Evolutionary conservation across 1,140 invertebrate species (phyloP), one percentile per base, ranked within the genome.

Genomic region (Habropoda laboriosa): DNA sequence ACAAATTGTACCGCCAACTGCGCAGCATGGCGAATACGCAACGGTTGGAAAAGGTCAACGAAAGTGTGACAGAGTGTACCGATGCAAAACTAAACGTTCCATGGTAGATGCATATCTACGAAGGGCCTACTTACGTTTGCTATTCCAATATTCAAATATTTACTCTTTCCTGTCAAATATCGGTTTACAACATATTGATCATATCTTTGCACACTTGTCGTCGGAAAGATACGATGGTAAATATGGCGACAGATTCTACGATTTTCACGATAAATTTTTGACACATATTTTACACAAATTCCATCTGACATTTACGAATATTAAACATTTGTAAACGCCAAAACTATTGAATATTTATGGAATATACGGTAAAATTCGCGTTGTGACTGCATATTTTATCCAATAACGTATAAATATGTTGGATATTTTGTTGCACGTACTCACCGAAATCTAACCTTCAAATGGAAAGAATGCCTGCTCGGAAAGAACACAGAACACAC

Each of bases 121-220:
- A 42, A 53, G 2, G 1, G 12, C 1, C 16, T 57, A 21, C 16
- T 53, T 55, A 6, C 7, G 35, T 5, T 61, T 47, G 13, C 55
- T 27, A 49, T 32, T 10, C 5, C 3, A 45, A 45, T 55, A 57
- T 40, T 24, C 21, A 55, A 76, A 45, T 67, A 57, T 45, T 55
- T 63, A 38, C 18, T 30, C 35, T 27, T 4, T 6, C 3, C 4
- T 18, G 27, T 10, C 38, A 67, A 76, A 75, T 42, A 3, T 75
- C n/a, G 16, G 18, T 30, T 61, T 38, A 18, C 60, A 8, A 16
- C 55, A 30, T 63, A 40, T 66, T 35, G 72, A 55, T 75, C 24
- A 5, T 27, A 35, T 40, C 24, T 10, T 6, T 24, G 5, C 0
- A 45, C 2, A 35, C 21, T 1, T 3, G 35, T 38, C 4, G n/a